Evolutionary conservation across 2,113 vertebrate genomes (phyloP), one percentile per base, ranked within the genome.

Genomic region (Anas platyrhynchos): DNA sequence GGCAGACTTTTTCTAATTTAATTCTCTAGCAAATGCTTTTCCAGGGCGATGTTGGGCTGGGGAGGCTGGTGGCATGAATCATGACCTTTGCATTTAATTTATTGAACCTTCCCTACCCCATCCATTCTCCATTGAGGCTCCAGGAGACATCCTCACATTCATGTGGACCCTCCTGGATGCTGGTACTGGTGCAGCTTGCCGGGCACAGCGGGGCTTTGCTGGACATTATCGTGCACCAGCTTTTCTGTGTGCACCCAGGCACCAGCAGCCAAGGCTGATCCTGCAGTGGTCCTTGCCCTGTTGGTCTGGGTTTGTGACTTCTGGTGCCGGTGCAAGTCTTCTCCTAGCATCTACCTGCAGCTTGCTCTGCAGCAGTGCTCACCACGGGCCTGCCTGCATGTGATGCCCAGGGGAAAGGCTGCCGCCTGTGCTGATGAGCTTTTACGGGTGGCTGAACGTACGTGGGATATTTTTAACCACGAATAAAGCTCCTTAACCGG

Each of bases 241-340:
- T 55, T 25, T 55, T 78, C 16, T 50, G 3, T 5, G 6, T 14
- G 7, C 4, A 1, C 59, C 55, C 62, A 67, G 36, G 38, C 32
- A 50, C 27, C 9, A n/a, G 11, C 10, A 85, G 56, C 13, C 17
- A 13, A 1, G 8, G 52, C 77, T 41, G 55, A 71, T 61, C 13
- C 46, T 78, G 55, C 46, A n/a, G 36, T 23, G 38, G 34, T 63
- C 36, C 75, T 88, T 8, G 1, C 15, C 21, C 25, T 80, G 32
- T 41, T n/a, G 62, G 0, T 15, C 27, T 20, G 36, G 41, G 32
- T 27, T 80, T 7, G 36, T 54, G 54, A 25, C 41, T 91, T 36
- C 32, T 81, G 56, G 25, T 58, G 41, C 12, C 0, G 0, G 18
- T 0, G 0, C 63, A 73, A 38, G 4, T 23, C 76, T 77, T 48